Evolutionary conservation across 2,797 vertebrate genomes (phyloP).

Genomic region (Rhinophrynus dorsalis): DNA sequence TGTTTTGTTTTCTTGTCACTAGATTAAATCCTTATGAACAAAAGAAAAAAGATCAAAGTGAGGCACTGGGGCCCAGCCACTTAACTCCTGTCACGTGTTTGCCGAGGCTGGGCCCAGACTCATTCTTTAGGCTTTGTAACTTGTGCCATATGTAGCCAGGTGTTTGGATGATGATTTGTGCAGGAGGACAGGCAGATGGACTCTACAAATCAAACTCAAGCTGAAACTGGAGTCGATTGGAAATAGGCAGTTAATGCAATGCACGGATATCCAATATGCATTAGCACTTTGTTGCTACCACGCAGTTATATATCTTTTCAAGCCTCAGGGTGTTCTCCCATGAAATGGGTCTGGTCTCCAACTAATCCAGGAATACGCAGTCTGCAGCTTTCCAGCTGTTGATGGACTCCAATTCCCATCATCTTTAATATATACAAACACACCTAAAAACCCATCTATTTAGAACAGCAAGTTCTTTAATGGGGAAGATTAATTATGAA

Average conservation of each 20-base stretch:
- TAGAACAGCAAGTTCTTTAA: too few relatives aligned
- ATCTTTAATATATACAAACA: too few relatives aligned
- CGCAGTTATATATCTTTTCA: neutral
- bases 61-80: slow-evolving; percentile 28
- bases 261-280: neutral
- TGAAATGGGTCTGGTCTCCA: too few relatives aligned
- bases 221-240: slow-evolving; percentile 15
- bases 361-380: too few relatives aligned
- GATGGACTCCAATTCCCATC: too few relatives aligned
- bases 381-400: too few relatives aligned
- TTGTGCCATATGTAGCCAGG: slow-evolving; percentile 44
- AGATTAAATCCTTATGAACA: slow-evolving; percentile 35
- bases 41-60: slow-evolving; percentile 28
- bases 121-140: slow-evolving; percentile 28
- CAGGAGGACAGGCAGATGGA: slow-evolving; percentile 16
- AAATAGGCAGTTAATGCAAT: neutral
- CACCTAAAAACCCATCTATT: too few relatives aligned
- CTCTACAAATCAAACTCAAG: slow-evolving; percentile 30
- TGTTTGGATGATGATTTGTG: slow-evolving; percentile 35
- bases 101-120: neutral
- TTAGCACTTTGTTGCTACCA: neutral
- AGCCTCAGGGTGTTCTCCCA: too few relatives aligned
- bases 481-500: too few relatives aligned
- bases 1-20: slow-evolving; percentile 31
- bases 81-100: slow-evolving; percentile 36